phyloP scores from a whole-genome alignment of 2,888 invertebrate species.

The Drosophila cognata region DNA sequence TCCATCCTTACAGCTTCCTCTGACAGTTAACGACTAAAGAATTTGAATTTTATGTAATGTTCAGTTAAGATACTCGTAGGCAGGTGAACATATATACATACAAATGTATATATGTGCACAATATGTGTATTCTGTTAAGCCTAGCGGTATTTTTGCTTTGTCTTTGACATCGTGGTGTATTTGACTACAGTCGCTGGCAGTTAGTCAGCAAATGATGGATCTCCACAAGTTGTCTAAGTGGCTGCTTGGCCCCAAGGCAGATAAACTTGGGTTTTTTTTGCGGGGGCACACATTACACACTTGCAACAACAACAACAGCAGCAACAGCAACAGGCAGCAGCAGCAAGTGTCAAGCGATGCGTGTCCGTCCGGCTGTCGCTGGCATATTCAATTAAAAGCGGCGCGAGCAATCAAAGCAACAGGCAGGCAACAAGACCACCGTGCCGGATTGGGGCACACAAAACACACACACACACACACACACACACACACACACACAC shows the following conservation, averaged over 20 bases:
- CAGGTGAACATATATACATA: not conserved
- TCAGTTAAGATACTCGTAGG: not conserved
- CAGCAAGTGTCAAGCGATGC: conserved; percentile 70
- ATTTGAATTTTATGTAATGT: conserved; percentile 2
- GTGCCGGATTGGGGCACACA: conserved; percentile 29
- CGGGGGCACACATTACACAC: conserved; percentile 40
- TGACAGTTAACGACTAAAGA: not conserved
- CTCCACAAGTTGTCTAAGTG: conserved; percentile 53
- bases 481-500: conserved; percentile 1
- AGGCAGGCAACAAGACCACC: conserved; percentile 49
- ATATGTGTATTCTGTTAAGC: not conserved
- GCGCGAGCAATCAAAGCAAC: conserved; percentile 68
- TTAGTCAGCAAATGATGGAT: conserved; percentile 38
- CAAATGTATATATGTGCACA: not conserved
- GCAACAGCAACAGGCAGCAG: not conserved
- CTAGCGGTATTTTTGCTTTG: conserved; percentile 4
- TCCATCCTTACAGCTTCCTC: not conserved
- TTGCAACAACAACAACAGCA: conserved; percentile 6
- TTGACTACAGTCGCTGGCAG: conserved; percentile 16
- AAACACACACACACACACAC: not conserved
- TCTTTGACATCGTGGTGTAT: conserved; percentile 1
- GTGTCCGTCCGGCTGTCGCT: conserved; percentile 39
- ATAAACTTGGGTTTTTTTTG: conserved; percentile 24
- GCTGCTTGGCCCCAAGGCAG: conserved; percentile 34
- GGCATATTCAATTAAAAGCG: conserved; percentile 63